These are phyloP conservation scores for Andrena trimmerana DNA, from an alignment of 2,888 invertebrate species.

Conservation along the genomic window DNA sequence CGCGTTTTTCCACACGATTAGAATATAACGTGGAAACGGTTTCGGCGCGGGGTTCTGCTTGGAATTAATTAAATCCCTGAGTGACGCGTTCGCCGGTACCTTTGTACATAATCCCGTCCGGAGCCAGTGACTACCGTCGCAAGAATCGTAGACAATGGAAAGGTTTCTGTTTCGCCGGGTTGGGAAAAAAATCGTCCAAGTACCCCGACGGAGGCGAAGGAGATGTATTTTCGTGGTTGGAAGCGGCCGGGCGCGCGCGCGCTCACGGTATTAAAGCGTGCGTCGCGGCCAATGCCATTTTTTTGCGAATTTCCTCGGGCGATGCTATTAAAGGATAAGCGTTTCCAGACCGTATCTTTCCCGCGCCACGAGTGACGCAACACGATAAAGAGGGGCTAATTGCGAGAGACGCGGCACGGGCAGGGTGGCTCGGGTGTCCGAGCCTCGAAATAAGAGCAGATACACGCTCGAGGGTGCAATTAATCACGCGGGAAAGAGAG, in stretches of 20 bases:
- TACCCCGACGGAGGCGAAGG: neutral
- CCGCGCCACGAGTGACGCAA: conserved; percentile 30
- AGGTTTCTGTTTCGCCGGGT: neutral
- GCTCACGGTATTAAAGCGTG: neutral
- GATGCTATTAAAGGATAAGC: conserved; percentile 38
- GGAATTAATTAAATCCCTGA: conserved; percentile 22
- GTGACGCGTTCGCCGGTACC: neutral
- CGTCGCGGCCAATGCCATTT: neutral
- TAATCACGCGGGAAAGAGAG: conserved; percentile 78
- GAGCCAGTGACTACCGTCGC: neutral
- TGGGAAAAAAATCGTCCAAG: neutral
- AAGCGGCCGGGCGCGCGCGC: neutral
- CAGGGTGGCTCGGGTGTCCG: conserved; percentile 53
- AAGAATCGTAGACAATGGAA: neutral
- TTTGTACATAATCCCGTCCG: neutral
- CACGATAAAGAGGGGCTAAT: conserved; percentile 59
- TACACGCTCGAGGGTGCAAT: conserved; percentile 71
- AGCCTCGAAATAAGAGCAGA: conserved; percentile 67
- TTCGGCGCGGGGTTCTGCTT: neutral
- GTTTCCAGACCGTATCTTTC: conserved; percentile 30
- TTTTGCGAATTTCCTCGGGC: conserved; percentile 31
- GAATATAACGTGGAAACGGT: conserved; percentile 17
- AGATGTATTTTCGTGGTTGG: neutral
- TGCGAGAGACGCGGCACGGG: conserved; percentile 18
- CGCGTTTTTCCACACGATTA: conserved; percentile 22